Evolutionary conservation across 2,888 invertebrate species (phyloP).

Genomic region (Eilema depressum): DNA sequence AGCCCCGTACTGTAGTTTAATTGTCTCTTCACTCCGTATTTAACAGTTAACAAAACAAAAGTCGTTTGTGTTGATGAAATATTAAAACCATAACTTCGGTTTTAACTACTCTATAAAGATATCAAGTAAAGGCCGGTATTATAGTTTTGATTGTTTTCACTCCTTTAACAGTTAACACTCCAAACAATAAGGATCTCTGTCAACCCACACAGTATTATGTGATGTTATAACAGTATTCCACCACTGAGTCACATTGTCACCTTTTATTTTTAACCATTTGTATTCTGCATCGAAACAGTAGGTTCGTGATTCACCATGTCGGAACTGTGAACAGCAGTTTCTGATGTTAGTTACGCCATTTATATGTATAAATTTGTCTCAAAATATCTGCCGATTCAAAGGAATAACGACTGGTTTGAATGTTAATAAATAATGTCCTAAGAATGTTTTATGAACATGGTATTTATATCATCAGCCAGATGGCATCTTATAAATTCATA

Average conservation of each 20-base stretch:
- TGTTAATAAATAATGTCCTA: background rate
- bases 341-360: slow-evolving; percentile 1
- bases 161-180: background rate
- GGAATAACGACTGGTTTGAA: background rate
- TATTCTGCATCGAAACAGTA: slow-evolving; percentile 69
- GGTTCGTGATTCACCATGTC: slow-evolving; percentile 69
- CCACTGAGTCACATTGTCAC: slow-evolving; percentile 66
- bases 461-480: background rate
- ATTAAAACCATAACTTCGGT: no score
- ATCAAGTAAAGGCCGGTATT: no score
- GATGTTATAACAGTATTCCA: slow-evolving; percentile 34
- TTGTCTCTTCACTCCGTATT: no score
- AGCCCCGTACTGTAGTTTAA: background rate
- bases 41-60: background rate
- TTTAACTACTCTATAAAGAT: no score
- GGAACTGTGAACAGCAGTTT: slow-evolving; percentile 50
- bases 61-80: background rate
- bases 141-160: background rate
- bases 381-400: background rate
- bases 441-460: background rate
- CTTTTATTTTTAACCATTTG: slow-evolving; percentile 72
- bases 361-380: background rate
- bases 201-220: background rate
- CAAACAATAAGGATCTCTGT: background rate
- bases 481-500: background rate